Percentiles rank a stretch among this genome's conserved stretches.
phyloP scores from a whole-genome alignment of 2,797 vertebrate genomes.

The Enteromius viviparus region DNA sequence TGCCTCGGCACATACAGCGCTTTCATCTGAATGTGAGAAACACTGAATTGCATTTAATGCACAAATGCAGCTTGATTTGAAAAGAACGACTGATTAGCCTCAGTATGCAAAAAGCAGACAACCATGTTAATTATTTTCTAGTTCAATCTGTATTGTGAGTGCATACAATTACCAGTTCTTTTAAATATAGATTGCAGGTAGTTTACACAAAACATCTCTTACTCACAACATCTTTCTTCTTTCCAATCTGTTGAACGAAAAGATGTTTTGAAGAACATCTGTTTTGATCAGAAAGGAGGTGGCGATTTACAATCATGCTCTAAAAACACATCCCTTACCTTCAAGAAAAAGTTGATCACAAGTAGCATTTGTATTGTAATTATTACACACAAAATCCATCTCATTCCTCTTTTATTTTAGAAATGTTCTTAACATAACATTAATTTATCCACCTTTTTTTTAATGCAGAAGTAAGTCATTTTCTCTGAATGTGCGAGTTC shows the following conservation, averaged over 20 bases:
- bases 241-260: neutral
- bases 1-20: neutral
- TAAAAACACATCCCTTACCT: neutral
- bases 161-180: neutral
- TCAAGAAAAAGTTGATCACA: neutral
- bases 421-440: too few species aligned
- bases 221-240: neutral
- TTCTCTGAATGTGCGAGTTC: too few species aligned
- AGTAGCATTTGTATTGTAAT: neutral
- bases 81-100: neutral
- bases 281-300: neutral
- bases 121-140: neutral
- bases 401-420: too few species aligned
- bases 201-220: neutral
- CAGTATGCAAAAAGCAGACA: neutral
- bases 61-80: neutral
- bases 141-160: neutral
- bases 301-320: neutral
- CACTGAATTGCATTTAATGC: neutral
- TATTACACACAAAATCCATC: too few species aligned
- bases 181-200: neutral
- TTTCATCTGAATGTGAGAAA: neutral
- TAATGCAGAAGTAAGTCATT: too few species aligned
- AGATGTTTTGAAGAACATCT: neutral
- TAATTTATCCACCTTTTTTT: too few species aligned